Base-by-base conservation (phyloP, 2,113 vertebrate genomes). In the Hylia prasina region DNA sequence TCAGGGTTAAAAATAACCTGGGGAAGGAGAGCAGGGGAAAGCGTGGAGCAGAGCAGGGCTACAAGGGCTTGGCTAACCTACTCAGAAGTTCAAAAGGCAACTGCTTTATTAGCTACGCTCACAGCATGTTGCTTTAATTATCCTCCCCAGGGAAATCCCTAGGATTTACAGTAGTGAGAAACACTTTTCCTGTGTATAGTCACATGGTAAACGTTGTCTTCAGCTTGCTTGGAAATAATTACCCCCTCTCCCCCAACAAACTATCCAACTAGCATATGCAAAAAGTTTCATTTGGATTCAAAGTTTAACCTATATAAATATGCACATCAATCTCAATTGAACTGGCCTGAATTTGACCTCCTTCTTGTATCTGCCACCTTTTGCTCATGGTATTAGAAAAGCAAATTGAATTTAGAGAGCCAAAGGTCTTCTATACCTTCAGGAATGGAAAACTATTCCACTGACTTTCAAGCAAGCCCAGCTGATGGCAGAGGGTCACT, bases 71-170 rank as follows among this genome's bases (percentile, higher is more conserved):
- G 56, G 42, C 71, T 63, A 33, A 23, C 39, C 66, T 77, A 60
- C 78, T 72, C 30, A 9, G 18, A 86, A 73, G 82, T 83, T 94
- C 40, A 87, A 90, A 89, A 84, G 40, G 25, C 72, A 91, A 42
- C 42, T 86, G 31, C 68, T 84, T 92, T 63, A 87, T 83, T 81
- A 93, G 69, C 47, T 60, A n/a, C 0, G 0, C 77, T 88, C 82
- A 90, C 91, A 95, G 76, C 44, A 87, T 28, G 23, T 60, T 93
- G 75, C 48, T 93, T 93, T 83, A 87, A 90, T 93, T 91, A 89
- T 51, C 82, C 63, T 65, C 77, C 58, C 35, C 31, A 81, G 48
- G 51, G 42, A 91, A 93, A 94, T 75, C 68, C 64, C 44, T 51
- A 47, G 72, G 61, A 91, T 90, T 92, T 68, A 64, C 1, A 2